Evolutionary conservation across 1,140 invertebrate genomes (phyloP), one percentile per base, ranked within the genome.

Genomic region (Helicoverpa zea): DNA sequence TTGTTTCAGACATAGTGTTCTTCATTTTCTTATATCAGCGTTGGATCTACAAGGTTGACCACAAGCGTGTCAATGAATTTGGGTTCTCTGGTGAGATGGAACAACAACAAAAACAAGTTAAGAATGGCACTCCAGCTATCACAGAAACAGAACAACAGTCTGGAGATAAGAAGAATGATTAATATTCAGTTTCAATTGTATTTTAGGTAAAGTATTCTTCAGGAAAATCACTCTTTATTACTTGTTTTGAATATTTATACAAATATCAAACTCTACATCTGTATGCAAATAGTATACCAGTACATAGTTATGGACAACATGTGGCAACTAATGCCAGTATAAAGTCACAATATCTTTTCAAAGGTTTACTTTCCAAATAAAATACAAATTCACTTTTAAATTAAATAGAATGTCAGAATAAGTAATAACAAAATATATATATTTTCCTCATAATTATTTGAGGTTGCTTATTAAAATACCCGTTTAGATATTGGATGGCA

Each of bases 1-100:
- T 86, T 84, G 12, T 96, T 96, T 78, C 95, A 97, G 98, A 99
- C 96, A 98, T 99, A 85, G 97, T 99, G 43, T 99, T 99, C 96
- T 98, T 99, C 90, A 99, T 99, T 89, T 99, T 98, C 96, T 96
- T 99, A 63, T 99, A 99, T 92, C 99, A 99, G 96, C 97, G 98
- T 76, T 99, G 98, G 97, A 99, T 99, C 83, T 99, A 99, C 95
- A 98, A 98, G 86, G 99, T 98, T 30, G 99, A 99, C 95, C 98
- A 97, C 23, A 97, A 97, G 47, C 96, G 99, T 86, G 97, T 99
- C 2, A 99, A 99, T 95, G 99, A 99, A 92, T 99, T 99, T 96
- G 99, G 99, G 43, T 99, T 97, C 91, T 97, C 97, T 23, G 97
- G 96, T 3, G 97, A 98, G 91, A 97, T 97, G 96, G 96, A 96